Base-by-base conservation (phyloP, 2,113 vertebrate species). In the Muntiacus reevesi region DNA sequence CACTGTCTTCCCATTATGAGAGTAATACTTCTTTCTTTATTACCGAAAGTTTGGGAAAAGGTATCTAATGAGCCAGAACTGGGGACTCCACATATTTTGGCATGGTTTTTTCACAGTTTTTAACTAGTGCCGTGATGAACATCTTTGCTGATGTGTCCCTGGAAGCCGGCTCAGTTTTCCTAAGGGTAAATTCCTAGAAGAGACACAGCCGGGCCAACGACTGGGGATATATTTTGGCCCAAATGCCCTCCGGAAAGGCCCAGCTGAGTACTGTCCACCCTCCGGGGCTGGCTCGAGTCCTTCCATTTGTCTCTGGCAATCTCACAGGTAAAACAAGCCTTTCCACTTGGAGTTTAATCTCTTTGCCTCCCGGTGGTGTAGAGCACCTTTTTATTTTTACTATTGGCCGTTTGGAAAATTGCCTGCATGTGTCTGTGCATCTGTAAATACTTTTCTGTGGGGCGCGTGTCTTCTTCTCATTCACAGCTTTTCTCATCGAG, bases 181-280 rank as follows among this genome's bases (percentile, higher is more conserved):
- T 79, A 33, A 1, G 54, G 28, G 12, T 11, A 3, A 7, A 47
- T 93, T 78, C 87, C 87, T 33, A 7, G 87, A 60, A 88, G 30
- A 54, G 27, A 43, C 64, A 4, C 54, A 1, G 3, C 10, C 1
- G 4, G 55, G 81, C 71, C 78, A 30, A 23, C 19, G 74, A 25
- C 57, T 6, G 1, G 3, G 27, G 27, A 1, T 0, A 15, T 13
- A 0, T 25, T 43, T 81, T 89, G 96, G 96, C 89, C 97, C 78
- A 15, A 16, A 11, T 52, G 89, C 89, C 33, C 59, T 87, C 47
- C 19, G 2, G 89, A 45, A 59, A 30, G 0, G 1, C 11, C 1
- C 0, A 28, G 5, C 52, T 43, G 30, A 1, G 4, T 0, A 19
- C 33, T 0, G 0, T 13, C 36, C 1, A 1, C 6, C 28, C 33